Evolutionary conservation across 2,888 invertebrate species (phyloP), one percentile per base, ranked within the genome.

Genomic region (Cerastis rubricosa): DNA sequence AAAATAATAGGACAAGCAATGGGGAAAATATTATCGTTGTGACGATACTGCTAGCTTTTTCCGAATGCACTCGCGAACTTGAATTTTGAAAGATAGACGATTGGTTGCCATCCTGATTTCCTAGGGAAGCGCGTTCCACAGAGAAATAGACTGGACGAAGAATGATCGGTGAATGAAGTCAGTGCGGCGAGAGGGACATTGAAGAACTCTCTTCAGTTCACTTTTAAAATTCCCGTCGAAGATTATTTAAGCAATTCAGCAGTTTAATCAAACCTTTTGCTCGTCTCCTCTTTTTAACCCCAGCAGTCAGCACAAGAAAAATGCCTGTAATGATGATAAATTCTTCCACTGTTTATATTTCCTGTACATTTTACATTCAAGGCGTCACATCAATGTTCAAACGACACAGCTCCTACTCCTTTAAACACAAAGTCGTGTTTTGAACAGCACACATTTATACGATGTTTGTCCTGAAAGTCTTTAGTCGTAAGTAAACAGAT

Each of bases 401-500:
- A 67, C 1, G 61, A 40, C n/a, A n/a, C 14, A 54, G 17, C 49
- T 54, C 47, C 12, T 68, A 69, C n/a, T 64, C 0, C 35, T 65
- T 19, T 49, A 65, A 78, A 83, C 77, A 83, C 57, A 85, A 81
- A 74, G 80, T 29, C 12, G 64, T 59, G 19, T 82, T 82, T 78
- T 51, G 64, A 75, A 70, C 25, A 70, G 47, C 69, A 72, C 25
- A 72, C 64, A 25, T 63, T n/a, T 61, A 43, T 51, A 57, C n/a
- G 63, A 69, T 72, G 63, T 74, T 85, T 78, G 78, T 78, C 69
- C 74, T 76, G 47, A 72, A 74, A 85, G 69, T 78, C 71, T 61
- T 75, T 84, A 77, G 78, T 84, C 80, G 80, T 81, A 83, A 76
- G 85, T 80, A 85, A 89, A 87, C 84, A 86, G 87, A 88, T 88